Base-by-base conservation (phyloP, 2,113 vertebrate genomes). In the Chaetops frenatus region DNA sequence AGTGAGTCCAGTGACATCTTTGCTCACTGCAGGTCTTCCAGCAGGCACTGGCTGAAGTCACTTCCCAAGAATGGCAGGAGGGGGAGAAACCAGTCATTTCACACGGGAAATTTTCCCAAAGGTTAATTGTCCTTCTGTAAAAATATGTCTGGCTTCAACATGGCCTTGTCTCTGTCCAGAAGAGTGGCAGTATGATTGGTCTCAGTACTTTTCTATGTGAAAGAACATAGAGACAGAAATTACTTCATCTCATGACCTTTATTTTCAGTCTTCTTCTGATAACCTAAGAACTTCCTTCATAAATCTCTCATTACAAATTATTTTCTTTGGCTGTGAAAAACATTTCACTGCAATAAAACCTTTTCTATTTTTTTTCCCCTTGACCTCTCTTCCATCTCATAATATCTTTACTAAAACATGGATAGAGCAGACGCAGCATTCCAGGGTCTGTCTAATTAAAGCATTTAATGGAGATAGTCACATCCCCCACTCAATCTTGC, bases 281-380 rank as follows among this genome's bases (percentile, higher is more conserved):
- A 97, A 95, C 86, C 88, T 92, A 88, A 88, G 93, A 83, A 83
- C 92, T 90, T 48, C 44, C 51, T 83, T 74, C 86, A 81, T 95
- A 95, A 95, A 92, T 96, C 92, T 40, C 51, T 91, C 79, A 73
- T 66, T 35, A 44, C 51, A 81, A 90, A 90, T 90, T 86, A 90
- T 96, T 96, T 96, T 86, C 80, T 94, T 94, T 92, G 88, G 88
- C 80, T 27, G 15, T 62, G 65, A 62, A 61, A 78, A 78, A 60
- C 47, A 60, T 27, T 57, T 58, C 2, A 0, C 65, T 90, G 80
- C 65, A 81, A 86, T 78, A 78, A 80, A 91, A 86, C 21, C 2
- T 45, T 44, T 71, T 57, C 35, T 69, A 35, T 10, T 81, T 87
- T 58, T 42, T 78, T 27, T 8, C 0, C 12, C 35, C 27, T 57